phyloP scores from a whole-genome alignment of 2,888 invertebrate species.

The Octonoba sinensis region DNA sequence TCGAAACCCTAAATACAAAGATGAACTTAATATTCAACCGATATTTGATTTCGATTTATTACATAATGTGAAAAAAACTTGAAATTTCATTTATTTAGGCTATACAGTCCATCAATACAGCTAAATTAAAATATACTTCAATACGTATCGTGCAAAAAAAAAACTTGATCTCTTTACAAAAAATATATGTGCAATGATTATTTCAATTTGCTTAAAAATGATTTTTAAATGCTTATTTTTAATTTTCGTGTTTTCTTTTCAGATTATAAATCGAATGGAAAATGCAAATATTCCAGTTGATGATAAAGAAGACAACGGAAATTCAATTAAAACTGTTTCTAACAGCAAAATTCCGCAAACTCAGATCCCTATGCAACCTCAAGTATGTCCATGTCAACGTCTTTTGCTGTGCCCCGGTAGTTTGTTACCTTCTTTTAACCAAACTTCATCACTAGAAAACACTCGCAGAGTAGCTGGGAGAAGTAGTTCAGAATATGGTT shows the following conservation, averaged over 20 bases:
- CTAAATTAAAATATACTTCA: no score
- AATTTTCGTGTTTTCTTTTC: neutral
- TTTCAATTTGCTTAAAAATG: no score
- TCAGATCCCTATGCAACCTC: slow-evolving; percentile 29
- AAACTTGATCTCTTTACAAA: no score
- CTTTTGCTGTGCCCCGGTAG: slow-evolving; percentile 51
- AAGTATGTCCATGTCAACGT: slow-evolving; percentile 54
- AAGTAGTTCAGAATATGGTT: slow-evolving; percentile 45
- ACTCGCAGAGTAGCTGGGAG: slow-evolving; percentile 3
- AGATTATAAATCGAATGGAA: slow-evolving; percentile 56
- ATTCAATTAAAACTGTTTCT: neutral
- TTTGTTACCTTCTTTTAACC: slow-evolving; percentile 41
- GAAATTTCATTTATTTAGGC: no score
- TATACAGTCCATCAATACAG: no score
- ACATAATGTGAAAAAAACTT: no score
- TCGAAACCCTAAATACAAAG: no score
- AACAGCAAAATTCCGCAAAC: neutral
- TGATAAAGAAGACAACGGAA: slow-evolving; percentile 51
- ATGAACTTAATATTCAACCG: no score
- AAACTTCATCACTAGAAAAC: slow-evolving; percentile 13
- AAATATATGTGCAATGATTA: no score
- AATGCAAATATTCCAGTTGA: slow-evolving; percentile 35
- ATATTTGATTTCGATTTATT: no score
- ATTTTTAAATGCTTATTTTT: no score
- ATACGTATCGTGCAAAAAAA: no score